phyloP scores from a whole-genome alignment of 2,888 invertebrate species.

The Chorisops tibialis region DNA sequence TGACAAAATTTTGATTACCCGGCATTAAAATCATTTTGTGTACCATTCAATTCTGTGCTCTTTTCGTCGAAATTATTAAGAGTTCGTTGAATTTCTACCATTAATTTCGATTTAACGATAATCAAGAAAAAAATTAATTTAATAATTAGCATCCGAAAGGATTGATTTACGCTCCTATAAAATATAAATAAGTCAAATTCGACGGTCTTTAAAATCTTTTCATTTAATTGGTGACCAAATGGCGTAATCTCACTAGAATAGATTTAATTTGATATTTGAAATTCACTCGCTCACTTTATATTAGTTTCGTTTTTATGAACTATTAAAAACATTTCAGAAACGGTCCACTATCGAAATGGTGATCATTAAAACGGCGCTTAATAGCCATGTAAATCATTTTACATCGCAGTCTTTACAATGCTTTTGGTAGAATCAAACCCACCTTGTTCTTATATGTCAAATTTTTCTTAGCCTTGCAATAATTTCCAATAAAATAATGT shows the following conservation, averaged over 20 bases:
- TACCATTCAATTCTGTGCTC: neutral
- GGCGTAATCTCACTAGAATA: too few species aligned
- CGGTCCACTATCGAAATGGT: neutral
- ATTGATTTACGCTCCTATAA: neutral
- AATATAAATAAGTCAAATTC: neutral
- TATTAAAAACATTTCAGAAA: neutral
- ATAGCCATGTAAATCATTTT: neutral
- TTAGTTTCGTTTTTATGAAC: neutral
- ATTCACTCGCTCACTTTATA: neutral
- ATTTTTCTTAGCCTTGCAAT: neutral
- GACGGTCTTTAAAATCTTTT: neutral
- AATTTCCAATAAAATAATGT: constrained; percentile 28
- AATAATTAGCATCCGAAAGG: neutral
- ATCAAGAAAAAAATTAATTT: neutral
- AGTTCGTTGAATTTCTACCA: neutral
- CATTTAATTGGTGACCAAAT: neutral
- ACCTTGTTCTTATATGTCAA: neutral
- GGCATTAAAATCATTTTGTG: neutral
- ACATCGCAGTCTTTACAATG: neutral
- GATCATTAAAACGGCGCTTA: neutral
- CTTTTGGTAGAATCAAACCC: neutral
- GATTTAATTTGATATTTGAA: too few species aligned
- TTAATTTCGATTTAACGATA: neutral
- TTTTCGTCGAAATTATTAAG: neutral
- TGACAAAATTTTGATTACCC: neutral